Percentiles rank a stretch among this genome's conserved stretches.
phyloP scores from a whole-genome alignment of 2,888 invertebrate genomes.

The Andrena trimmerana region DNA sequence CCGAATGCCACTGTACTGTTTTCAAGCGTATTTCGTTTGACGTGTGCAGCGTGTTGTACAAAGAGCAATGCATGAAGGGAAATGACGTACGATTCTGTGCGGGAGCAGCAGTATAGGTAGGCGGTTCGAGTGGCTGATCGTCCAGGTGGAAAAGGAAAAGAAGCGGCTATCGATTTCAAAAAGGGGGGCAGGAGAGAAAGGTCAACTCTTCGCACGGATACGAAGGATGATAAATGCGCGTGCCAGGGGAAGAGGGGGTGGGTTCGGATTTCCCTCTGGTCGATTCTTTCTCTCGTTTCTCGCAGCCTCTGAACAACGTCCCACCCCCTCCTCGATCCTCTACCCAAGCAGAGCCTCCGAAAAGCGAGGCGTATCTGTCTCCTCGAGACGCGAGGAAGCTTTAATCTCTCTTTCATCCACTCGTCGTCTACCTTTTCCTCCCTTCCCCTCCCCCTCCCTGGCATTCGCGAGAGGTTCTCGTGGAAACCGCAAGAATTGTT shows the following conservation, averaged over 20 bases:
- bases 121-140: constrained; percentile 36
- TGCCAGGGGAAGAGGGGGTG: constrained; percentile 22
- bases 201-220: constrained; percentile 55
- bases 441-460: background rate
- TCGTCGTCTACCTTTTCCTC: background rate
- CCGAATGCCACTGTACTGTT: too few species aligned
- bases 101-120: too few species aligned
- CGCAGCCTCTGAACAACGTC: background rate
- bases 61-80: background rate
- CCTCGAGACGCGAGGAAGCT: background rate
- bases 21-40: too few species aligned
- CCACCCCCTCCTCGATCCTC: background rate
- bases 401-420: constrained; percentile 23
- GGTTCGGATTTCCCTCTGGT: constrained; percentile 40
- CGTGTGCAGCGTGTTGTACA: background rate
- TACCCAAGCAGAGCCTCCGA: background rate
- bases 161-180: constrained; percentile 59
- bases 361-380: background rate
- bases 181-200: constrained; percentile 48
- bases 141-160: constrained; percentile 52
- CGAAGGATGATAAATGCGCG: constrained; percentile 52
- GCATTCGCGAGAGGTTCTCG: background rate
- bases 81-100: too few species aligned
- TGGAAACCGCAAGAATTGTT: background rate
- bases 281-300: constrained; percentile 12